phyloP scores from a whole-genome alignment of 2,113 vertebrate genomes.

The Sapajus apella region DNA sequence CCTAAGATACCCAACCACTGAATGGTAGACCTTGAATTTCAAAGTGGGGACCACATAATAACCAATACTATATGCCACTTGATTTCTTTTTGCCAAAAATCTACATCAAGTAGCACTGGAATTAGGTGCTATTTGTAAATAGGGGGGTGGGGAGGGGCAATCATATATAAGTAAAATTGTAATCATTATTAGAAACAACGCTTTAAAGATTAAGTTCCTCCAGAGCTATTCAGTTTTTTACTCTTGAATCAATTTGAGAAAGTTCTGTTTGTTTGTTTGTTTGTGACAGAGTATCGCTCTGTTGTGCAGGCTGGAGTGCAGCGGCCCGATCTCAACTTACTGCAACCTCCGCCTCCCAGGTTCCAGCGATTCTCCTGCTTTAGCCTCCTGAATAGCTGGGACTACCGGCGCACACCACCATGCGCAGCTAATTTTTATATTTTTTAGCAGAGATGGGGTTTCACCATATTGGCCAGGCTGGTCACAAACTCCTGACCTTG shows the following conservation, averaged over 20 bases:
- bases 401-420: accelerated
- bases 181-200: not conserved
- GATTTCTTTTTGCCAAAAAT: not conserved
- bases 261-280: not conserved
- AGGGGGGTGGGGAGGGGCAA: not conserved
- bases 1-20: not conserved
- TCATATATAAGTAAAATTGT: not conserved
- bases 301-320: no score
- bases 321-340: no score
- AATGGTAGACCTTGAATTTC: not conserved
- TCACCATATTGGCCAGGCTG: no score
- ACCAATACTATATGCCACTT: not conserved
- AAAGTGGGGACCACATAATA: not conserved
- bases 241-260: not conserved
- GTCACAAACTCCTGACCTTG: no score
- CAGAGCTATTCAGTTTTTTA: not conserved
- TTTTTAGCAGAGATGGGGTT: no score
- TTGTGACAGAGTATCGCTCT: no score
- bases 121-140: not conserved
- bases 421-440: no score
- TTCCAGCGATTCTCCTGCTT: no score
- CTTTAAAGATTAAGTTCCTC: not conserved
- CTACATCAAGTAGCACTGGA: not conserved
- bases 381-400: no score
- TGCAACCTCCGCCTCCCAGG: no score